Evolutionary conservation across 1,140 invertebrate species (phyloP).

Genomic region (Pomacea maculata): DNA sequence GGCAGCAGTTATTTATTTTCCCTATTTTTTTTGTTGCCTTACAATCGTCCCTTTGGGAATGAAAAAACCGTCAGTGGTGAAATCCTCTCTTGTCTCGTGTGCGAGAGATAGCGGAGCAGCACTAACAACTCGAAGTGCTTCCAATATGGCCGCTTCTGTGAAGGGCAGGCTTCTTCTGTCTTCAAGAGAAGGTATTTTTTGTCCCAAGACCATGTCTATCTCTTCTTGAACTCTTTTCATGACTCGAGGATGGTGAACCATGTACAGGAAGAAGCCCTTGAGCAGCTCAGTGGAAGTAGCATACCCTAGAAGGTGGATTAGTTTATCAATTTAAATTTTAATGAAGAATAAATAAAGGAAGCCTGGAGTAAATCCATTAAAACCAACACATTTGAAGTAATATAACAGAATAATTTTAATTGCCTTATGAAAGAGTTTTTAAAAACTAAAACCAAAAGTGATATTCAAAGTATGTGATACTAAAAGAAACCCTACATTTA

Average conservation of each 20-base stretch:
- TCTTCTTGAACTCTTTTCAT: conserved; percentile 44
- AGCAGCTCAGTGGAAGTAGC: conserved; percentile 32
- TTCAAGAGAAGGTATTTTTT: conserved; percentile 16
- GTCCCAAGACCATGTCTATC: conserved; percentile 28
- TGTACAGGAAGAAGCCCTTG: conserved; percentile 35
- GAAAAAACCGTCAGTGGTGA: background rate
- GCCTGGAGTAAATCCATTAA: no score
- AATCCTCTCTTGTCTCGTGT: conserved; percentile 16
- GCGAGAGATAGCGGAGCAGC: conserved; percentile 58
- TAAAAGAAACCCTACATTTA: no score
- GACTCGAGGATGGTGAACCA: conserved; percentile 59
- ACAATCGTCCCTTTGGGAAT: conserved; percentile 18
- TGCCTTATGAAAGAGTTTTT: no score
- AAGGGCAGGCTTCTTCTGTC: conserved; percentile 41
- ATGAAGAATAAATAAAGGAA: no score
- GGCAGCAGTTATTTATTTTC: no score
- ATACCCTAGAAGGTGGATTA: conserved; percentile 6
- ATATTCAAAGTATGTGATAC: no score
- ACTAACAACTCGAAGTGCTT: conserved; percentile 42
- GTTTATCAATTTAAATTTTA: no score
- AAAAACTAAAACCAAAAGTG: no score
- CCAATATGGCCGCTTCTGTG: conserved; percentile 47
- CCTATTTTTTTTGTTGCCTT: background rate
- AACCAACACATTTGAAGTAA: no score
- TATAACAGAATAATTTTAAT: no score